A percentile compares a stretch with the other conserved stretches of the same genome.
phyloP scores from a whole-genome alignment of 2,888 invertebrate genomes.

The Seladonia tumulorum region DNA sequence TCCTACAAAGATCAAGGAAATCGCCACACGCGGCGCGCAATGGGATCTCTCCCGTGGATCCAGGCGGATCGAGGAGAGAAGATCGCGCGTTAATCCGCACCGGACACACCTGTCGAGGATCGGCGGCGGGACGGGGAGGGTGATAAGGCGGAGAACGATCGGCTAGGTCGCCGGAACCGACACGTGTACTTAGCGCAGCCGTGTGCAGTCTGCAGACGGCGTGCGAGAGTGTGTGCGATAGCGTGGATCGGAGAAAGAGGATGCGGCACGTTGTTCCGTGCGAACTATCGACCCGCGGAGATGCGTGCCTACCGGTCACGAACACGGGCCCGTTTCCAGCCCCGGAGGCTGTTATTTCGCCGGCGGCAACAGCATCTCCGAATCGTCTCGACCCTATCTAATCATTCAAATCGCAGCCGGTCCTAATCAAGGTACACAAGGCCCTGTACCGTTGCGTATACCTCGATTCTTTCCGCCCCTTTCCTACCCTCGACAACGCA shows the following conservation, averaged over 20 bases:
- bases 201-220: slow-evolving; percentile 1
- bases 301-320: slow-evolving; percentile 78
- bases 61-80: background rate
- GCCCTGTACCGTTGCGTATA: slow-evolving; percentile 21
- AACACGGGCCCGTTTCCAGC: slow-evolving; percentile 59
- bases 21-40: slow-evolving; percentile 51
- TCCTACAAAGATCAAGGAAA: slow-evolving; percentile 43
- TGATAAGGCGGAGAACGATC: slow-evolving; percentile 49
- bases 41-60: slow-evolving; percentile 51
- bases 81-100: slow-evolving; percentile 61
- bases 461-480: slow-evolving; percentile 39
- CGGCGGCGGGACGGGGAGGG: background rate
- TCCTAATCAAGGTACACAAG: slow-evolving; percentile 67
- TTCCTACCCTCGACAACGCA: slow-evolving; percentile 55
- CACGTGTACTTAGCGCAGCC: slow-evolving; percentile 57
- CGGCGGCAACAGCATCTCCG: slow-evolving; percentile 70
- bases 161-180: slow-evolving; percentile 55
- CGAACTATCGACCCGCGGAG: slow-evolving; percentile 70
- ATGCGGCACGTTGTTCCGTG: slow-evolving; percentile 31
- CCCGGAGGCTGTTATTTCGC: slow-evolving; percentile 79
- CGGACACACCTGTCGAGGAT: slow-evolving; percentile 68
- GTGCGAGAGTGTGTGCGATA: background rate
- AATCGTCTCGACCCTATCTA: slow-evolving; percentile 74
- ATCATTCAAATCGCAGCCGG: slow-evolving; percentile 80
- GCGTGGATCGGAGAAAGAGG: slow-evolving; percentile 6